Conservation (phyloP, 1,140 invertebrate species). For the Cyphomyrmex costatus region DNA sequence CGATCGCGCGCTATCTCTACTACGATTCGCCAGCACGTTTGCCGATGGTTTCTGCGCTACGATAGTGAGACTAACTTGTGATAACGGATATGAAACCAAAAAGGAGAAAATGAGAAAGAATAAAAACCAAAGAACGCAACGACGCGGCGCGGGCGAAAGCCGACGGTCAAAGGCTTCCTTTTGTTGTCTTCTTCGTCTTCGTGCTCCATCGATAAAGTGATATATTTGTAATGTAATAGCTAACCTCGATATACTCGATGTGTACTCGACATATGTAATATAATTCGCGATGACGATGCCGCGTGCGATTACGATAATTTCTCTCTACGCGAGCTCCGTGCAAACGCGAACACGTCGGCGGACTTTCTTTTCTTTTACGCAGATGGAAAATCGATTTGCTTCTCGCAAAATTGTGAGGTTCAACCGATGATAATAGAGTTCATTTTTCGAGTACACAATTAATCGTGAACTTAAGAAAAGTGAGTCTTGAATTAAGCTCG, state of each 20-base stretch:
- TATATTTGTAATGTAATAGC: conserved; percentile 59
- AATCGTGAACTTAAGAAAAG: background rate
- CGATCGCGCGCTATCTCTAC: conserved; percentile 13
- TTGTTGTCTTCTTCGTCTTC: conserved; percentile 66
- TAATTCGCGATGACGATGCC: conserved; percentile 49
- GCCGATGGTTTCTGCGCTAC: conserved; percentile 62
- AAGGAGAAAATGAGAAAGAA: conserved; percentile 46
- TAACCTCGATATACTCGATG: conserved; percentile 56
- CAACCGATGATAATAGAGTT: background rate
- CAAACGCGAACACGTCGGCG: conserved; percentile 48
- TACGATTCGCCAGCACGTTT: conserved; percentile 1
- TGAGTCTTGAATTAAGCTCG: conserved; percentile 11
- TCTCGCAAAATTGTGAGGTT: background rate
- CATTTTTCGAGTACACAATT: background rate
- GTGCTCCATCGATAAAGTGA: conserved; percentile 59
- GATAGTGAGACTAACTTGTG: conserved; percentile 85
- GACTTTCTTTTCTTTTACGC: background rate
- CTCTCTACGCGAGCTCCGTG: conserved; percentile 57
- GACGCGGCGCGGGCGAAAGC: conserved; percentile 66
- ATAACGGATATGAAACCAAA: conserved; percentile 78
- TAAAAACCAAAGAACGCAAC: conserved; percentile 80
- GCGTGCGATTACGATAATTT: conserved; percentile 67
- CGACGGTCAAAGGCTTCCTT: conserved; percentile 64
- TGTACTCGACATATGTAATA: conserved; percentile 63
- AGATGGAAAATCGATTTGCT: background rate